Evolutionary conservation across 2,888 invertebrate genomes (phyloP).

Genomic region (Lasioglossum lativentre): DNA sequence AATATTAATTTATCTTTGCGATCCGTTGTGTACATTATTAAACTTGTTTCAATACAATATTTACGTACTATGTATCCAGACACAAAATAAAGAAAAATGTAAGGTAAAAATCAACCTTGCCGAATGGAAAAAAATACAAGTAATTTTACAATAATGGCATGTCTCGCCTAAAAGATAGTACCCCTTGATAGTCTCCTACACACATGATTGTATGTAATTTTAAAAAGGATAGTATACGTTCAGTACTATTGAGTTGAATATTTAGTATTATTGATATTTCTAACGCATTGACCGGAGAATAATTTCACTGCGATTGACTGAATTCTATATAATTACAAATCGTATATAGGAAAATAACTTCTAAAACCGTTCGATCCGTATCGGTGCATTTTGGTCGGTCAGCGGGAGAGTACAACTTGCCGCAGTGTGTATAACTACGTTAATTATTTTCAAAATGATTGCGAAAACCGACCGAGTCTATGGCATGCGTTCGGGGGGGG

Average conservation of each 20-base stretch:
- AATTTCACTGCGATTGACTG: not conserved
- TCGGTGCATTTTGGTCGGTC: not conserved
- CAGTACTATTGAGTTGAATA: not conserved
- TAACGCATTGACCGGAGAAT: not conserved
- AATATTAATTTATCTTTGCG: too few species aligned
- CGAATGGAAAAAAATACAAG: too few species aligned
- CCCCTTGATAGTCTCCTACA: not conserved
- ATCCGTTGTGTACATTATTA: too few species aligned
- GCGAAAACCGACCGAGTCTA: constrained; percentile 33
- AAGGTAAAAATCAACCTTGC: too few species aligned
- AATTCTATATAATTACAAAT: not conserved
- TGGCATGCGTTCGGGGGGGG: constrained; percentile 31
- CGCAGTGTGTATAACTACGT: not conserved
- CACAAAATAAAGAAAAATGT: too few species aligned
- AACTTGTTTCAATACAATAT: too few species aligned
- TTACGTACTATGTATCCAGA: too few species aligned
- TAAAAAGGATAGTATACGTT: not conserved
- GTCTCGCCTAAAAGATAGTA: too few species aligned
- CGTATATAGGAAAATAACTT: constrained; percentile 8
- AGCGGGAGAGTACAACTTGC: not conserved
- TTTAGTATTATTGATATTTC: not conserved
- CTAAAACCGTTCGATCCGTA: not conserved
- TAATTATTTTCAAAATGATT: constrained; percentile 51
- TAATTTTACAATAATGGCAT: too few species aligned
- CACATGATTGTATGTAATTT: not conserved